Evolutionary conservation across 2,797 vertebrate genomes (phyloP).

Genomic region (Poeciliopsis turneri): DNA sequence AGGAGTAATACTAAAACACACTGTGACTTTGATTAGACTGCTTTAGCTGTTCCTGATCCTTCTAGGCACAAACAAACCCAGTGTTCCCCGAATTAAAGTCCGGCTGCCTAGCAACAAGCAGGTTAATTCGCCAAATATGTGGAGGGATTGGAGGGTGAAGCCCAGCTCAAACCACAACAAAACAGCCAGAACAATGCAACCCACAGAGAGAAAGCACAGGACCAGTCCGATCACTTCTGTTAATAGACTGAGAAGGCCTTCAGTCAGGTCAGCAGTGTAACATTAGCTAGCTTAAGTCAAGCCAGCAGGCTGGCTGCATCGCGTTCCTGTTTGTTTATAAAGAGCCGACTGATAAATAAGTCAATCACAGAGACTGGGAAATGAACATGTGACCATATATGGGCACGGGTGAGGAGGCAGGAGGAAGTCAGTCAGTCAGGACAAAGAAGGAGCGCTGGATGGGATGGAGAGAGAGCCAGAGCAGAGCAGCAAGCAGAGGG

Average conservation of each 20-base stretch:
- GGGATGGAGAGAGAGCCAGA: slow-evolving; percentile 22
- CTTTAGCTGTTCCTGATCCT: neutral
- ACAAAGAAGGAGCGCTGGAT: slow-evolving; percentile 27
- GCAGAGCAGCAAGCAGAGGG: slow-evolving; percentile 13
- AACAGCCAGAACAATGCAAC: slow-evolving; percentile 10
- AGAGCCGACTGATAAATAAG: slow-evolving; percentile 23
- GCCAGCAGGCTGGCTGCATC: slow-evolving; percentile 19
- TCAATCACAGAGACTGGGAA: slow-evolving; percentile 19
- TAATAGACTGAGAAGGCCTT: neutral
- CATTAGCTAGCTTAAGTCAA: neutral
- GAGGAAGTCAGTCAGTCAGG: slow-evolving; percentile 56
- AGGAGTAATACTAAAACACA: neutral
- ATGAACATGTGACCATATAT: slow-evolving; percentile 68
- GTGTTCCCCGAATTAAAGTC: slow-evolving; percentile 14
- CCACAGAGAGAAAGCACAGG: neutral
- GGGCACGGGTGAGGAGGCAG: slow-evolving; percentile 32
- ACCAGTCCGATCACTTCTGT: neutral
- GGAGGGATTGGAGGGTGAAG: slow-evolving; percentile 22
- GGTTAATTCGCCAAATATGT: slow-evolving; percentile 30
- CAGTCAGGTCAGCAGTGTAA: too few relatives aligned
- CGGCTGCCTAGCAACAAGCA: neutral
- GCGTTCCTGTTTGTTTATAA: slow-evolving; percentile 8
- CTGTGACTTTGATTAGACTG: neutral
- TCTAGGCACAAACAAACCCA: neutral
- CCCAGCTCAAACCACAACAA: slow-evolving; percentile 26